A percentile compares a stretch with the other conserved stretches of the same genome.
Conservation (phyloP, 2,888 invertebrate genomes). For the Myathropa florea region DNA sequence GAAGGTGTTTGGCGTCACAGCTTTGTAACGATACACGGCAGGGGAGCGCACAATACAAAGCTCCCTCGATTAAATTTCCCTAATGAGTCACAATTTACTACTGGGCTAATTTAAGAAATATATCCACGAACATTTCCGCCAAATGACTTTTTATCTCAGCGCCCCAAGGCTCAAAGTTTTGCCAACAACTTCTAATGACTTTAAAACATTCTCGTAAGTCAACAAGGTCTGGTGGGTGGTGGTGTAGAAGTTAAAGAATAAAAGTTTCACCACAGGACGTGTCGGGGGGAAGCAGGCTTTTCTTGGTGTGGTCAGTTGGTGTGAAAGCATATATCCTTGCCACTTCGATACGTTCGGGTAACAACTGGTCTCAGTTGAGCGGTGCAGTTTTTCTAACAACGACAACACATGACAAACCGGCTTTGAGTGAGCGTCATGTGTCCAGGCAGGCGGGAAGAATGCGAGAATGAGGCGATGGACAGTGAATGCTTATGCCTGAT, state of each 20-base stretch:
- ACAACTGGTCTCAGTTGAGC: background rate
- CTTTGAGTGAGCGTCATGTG: background rate
- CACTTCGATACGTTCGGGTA: background rate
- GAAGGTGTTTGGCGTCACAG: too few species aligned
- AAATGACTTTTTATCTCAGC: constrained; percentile 27
- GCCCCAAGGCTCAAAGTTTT: constrained; percentile 19
- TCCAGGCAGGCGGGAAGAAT: too few species aligned
- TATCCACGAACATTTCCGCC: constrained; percentile 8
- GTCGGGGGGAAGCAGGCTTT: background rate
- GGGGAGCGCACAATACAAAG: background rate
- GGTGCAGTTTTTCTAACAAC: background rate
- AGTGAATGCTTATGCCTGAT: too few species aligned
- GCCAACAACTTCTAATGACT: constrained; percentile 45
- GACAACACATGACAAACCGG: background rate
- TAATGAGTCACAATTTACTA: constrained; percentile 2
- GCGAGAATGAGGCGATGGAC: too few species aligned
- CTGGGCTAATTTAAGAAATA: background rate
- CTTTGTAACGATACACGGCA: too few species aligned
- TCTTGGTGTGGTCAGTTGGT: background rate
- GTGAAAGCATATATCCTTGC: background rate
- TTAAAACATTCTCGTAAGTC: constrained; percentile 11
- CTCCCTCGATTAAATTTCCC: background rate
- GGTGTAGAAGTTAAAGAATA: background rate
- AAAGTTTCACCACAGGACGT: background rate
- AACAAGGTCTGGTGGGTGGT: background rate